These are phyloP conservation scores for Lithophane leautieri DNA, from an alignment of 2,888 invertebrate genomes.

Conservation along the genomic window DNA sequence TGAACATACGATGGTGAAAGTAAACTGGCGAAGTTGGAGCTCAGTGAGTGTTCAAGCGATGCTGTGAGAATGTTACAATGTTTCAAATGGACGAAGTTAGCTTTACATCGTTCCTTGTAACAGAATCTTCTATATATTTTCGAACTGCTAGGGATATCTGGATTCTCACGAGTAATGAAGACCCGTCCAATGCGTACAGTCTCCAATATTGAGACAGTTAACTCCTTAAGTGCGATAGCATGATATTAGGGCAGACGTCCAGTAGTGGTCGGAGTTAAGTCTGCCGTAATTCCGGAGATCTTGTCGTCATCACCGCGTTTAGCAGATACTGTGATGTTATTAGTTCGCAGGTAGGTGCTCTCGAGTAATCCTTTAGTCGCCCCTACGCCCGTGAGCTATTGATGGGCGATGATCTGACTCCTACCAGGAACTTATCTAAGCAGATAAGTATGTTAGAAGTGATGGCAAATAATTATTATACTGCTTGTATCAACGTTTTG, in stretches of 20 bases:
- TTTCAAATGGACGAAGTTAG: slow-evolving; percentile 1
- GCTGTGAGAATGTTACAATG: not conserved
- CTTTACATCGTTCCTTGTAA: not conserved
- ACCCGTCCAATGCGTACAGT: not conserved
- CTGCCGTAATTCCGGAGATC: slow-evolving; percentile 32
- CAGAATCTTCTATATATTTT: not conserved
- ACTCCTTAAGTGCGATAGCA: slow-evolving; percentile 7
- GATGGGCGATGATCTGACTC: slow-evolving; percentile 18
- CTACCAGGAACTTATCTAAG: not conserved
- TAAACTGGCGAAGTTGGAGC: slow-evolving; percentile 8
- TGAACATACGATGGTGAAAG: not conserved
- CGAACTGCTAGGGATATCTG: not conserved
- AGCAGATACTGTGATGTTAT: slow-evolving; percentile 30
- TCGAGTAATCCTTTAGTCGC: slow-evolving; percentile 21
- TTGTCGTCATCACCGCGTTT: slow-evolving; percentile 41
- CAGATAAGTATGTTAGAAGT: not conserved
- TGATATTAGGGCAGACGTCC: slow-evolving; percentile 10
- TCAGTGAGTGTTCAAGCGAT: not conserved
- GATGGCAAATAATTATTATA: not conserved
- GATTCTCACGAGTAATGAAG: not conserved
- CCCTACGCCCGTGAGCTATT: not conserved
- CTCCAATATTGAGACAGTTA: not conserved
- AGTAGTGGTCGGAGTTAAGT: slow-evolving; percentile 32
- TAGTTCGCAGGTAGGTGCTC: slow-evolving; percentile 36
- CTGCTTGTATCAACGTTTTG: not conserved